Percentiles rank a stretch among this genome's conserved stretches.
phyloP scores from a whole-genome alignment of 2,797 vertebrate genomes.

The Gambelia wislizenii region DNA sequence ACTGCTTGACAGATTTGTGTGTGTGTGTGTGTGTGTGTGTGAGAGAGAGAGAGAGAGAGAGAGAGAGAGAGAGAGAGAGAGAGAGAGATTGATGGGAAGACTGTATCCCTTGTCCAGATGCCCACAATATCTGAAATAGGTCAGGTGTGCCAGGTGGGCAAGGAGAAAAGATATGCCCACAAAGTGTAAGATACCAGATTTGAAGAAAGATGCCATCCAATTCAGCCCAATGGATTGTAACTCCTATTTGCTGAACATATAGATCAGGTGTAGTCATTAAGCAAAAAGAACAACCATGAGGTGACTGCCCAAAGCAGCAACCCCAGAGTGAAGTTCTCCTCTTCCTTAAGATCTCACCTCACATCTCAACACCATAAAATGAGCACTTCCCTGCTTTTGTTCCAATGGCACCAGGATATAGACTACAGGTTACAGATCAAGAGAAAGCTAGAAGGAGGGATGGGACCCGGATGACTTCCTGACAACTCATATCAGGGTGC shows the following conservation, averaged over 20 bases:
- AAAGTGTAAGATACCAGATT: not conserved
- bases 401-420: too few species aligned
- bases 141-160: not conserved
- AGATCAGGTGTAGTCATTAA: not conserved
- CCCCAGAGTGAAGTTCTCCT: not conserved
- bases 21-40: not conserved
- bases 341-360: not conserved
- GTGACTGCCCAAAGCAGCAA: not conserved
- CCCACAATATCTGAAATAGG: not conserved
- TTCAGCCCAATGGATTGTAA: not conserved
- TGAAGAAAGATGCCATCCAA: not conserved
- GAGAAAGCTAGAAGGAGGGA: not conserved
- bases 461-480: not conserved
- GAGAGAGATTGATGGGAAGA: not conserved
- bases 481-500: constrained; percentile 10
- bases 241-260: not conserved
- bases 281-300: not conserved
- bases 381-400: not conserved
- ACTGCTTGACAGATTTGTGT: not conserved
- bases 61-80: too few species aligned
- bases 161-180: not conserved
- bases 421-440: too few species aligned
- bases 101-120: not conserved
- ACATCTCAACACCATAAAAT: not conserved
- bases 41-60: too few species aligned